Evolutionary conservation across 2,797 vertebrate species (phyloP).

Genomic region (Vespertilio murinus): DNA sequence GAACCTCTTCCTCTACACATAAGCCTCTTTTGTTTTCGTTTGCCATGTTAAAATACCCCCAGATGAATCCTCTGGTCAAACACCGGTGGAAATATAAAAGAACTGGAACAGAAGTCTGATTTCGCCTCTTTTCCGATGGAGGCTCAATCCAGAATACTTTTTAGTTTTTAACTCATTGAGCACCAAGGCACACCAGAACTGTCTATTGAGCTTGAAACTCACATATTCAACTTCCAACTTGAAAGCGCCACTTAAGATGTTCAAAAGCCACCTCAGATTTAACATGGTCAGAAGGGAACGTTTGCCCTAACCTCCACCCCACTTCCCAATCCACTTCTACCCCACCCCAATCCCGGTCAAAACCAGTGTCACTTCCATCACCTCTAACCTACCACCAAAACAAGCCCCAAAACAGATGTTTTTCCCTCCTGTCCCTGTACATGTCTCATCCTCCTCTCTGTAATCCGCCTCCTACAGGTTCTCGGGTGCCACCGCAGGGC

Average conservation of each 20-base stretch:
- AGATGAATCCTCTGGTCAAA: background rate
- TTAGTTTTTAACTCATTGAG: background rate
- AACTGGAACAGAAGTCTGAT: slow-evolving; percentile 12
- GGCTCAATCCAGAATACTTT: slow-evolving; percentile 45
- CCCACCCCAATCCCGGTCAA: background rate
- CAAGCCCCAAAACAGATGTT: background rate
- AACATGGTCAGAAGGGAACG: background rate
- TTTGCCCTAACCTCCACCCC: background rate
- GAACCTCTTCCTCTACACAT: background rate
- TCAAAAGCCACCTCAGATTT: background rate
- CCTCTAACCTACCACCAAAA: background rate
- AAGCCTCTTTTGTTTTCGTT: slow-evolving; percentile 12
- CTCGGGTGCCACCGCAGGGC: background rate
- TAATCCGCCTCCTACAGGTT: background rate
- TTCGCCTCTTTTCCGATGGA: slow-evolving; percentile 7
- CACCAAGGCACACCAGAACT: background rate
- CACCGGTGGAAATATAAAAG: background rate
- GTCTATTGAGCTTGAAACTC: background rate
- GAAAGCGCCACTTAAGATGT: background rate
- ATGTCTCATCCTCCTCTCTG: background rate
- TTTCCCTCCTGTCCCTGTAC: background rate
- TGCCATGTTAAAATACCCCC: background rate
- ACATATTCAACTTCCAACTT: background rate
- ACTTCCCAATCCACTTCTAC: background rate
- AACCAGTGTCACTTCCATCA: background rate